Conservation (phyloP, 2,888 invertebrate genomes). For the Aphodius sticticus region DNA sequence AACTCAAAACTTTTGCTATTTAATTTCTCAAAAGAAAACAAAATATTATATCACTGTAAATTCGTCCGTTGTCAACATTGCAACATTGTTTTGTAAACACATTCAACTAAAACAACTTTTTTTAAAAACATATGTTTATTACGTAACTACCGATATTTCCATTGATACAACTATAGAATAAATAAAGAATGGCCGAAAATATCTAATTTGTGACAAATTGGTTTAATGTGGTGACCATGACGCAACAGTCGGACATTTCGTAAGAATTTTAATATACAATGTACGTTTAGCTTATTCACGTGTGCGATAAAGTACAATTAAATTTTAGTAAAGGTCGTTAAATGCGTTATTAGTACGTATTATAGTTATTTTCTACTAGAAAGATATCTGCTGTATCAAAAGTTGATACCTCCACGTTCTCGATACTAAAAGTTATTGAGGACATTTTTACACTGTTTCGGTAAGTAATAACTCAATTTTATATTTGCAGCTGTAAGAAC, state of each 20-base stretch:
- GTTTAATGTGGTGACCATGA: neutral
- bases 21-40: neutral
- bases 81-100: neutral
- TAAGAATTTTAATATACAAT: neutral
- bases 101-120: no score
- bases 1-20: neutral
- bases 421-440: no score
- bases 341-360: neutral
- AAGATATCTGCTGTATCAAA: neutral
- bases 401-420: neutral
- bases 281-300: neutral
- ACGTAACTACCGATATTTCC: neutral
- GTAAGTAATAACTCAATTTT: no score
- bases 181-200: no score
- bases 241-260: neutral
- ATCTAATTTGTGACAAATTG: neutral
- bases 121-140: neutral
- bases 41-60: neutral
- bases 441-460: no score
- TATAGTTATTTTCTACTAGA: neutral
- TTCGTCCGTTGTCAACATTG: neutral
- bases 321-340: neutral
- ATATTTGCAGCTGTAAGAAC: no score
- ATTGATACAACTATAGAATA: no score
- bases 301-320: neutral